Conservation (phyloP, 2,888 invertebrate genomes). For the Eristalis tenax region DNA sequence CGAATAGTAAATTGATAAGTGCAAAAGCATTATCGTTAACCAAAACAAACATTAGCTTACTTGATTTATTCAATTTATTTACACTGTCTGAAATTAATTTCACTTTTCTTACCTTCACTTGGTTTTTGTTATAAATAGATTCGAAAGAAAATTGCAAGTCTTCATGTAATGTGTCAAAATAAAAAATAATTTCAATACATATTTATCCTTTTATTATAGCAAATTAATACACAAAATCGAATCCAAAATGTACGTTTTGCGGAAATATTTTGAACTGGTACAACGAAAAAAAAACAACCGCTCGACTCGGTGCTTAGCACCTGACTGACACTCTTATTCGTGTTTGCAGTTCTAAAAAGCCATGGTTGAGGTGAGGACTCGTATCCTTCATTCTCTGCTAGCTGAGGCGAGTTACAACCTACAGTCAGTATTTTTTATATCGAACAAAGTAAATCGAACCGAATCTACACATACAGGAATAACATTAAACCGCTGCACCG, state of each 20-base stretch:
- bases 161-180: background rate
- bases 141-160: background rate
- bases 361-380: conserved; percentile 77
- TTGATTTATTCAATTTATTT: background rate
- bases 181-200: background rate
- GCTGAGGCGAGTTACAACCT: conserved; percentile 58
- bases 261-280: background rate
- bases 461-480: conserved; percentile 12
- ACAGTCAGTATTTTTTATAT: conserved; percentile 21
- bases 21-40: too few relatives aligned
- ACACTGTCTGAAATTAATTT: background rate
- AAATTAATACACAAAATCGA: background rate
- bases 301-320: conserved; percentile 81
- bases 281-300: conserved; percentile 77
- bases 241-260: background rate
- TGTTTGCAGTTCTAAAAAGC: conserved; percentile 77
- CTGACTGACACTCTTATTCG: conserved; percentile 81
- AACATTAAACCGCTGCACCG: conserved; percentile 30
- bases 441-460: conserved; percentile 36
- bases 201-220: background rate
- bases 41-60: too few relatives aligned
- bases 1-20: too few relatives aligned
- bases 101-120: background rate
- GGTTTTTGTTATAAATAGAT: background rate
- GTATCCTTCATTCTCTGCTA: conserved; percentile 71